A percentile compares a stretch with the other conserved stretches of the same genome.
phyloP scores from a whole-genome alignment of 2,797 vertebrate genomes.

The Delichon dasypus region DNA sequence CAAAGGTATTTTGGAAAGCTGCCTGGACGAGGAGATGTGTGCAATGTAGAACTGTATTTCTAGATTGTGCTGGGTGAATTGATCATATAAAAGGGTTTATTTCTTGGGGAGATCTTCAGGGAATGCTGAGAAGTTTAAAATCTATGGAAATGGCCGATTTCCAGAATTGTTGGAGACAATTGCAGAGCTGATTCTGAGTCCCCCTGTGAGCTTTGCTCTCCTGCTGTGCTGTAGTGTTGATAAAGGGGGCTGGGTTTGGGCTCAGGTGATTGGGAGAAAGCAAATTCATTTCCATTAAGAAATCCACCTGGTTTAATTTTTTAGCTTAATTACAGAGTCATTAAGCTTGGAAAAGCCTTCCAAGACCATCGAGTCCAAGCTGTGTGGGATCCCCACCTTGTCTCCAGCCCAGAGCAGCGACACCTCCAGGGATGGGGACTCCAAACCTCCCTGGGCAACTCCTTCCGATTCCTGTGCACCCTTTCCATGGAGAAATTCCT shows the following conservation, averaged over 20 bases:
- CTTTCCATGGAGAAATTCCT: background rate
- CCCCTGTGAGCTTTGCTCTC: fast-evolving
- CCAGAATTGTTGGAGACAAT: background rate
- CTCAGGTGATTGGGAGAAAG: background rate
- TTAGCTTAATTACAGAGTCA: background rate
- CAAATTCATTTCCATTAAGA: background rate
- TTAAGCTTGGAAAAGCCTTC: background rate
- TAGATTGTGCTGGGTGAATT: background rate
- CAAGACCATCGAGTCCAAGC: background rate
- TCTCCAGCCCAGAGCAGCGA: background rate
- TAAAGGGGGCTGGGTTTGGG: background rate
- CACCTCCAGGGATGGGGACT: background rate
- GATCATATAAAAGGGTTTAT: background rate
- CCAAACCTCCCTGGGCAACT: background rate
- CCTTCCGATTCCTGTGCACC: fast-evolving
- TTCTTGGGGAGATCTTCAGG: background rate
- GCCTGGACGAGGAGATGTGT: background rate
- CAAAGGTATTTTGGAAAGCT: background rate
- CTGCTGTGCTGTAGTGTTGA: background rate
- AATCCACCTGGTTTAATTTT: background rate
- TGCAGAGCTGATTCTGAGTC: background rate
- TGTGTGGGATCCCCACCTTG: fast-evolving
- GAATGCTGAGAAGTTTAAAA: background rate
- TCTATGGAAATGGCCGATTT: background rate
- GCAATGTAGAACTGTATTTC: background rate